Evolutionary conservation across 2,113 vertebrate genomes (phyloP), one percentile per base, ranked within the genome.

Genomic region (mouse (Mus musculus)): DNA sequence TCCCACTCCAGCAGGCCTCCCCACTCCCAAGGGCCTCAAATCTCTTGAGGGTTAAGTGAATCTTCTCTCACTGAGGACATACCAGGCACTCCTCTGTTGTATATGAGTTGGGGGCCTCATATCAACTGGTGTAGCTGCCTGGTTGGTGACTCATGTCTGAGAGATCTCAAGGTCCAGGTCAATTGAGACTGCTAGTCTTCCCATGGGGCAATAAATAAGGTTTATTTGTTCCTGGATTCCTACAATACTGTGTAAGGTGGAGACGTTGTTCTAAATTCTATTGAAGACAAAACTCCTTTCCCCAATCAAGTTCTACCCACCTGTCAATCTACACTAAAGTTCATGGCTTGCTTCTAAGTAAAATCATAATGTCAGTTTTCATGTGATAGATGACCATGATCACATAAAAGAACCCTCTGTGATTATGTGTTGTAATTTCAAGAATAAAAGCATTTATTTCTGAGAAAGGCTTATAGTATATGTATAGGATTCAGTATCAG

Each of bases 401-500:
- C 46, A 42, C 52, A 46, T 3, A 12, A 89, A 63, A 61, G 76
- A 81, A 49, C 4, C 49, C 10, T 85, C 26, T 59, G 56, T 75
- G 7, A 9, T 61, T 61, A 67, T 91, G n/a, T 73, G 14, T 63
- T 81, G 36, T 39, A 16, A 93, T 13, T 65, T 56, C 39, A 91
- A 89, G 33, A 93, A 11, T 85, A 24, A 75, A 92, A 86, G 10
- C 8, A 54, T 59, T 52, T 93, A 7, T 82, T 20, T 59, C 19
- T 80, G 9, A 65, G 7, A 82, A 69, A 90, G 0, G 0, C 0
- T 26, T 49, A 19, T 10, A 0, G 13, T 30, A 6, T 36, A 82
- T 28, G 1, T n/a, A 0, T 3, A 67, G 75, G 9, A 7, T 77
- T 80, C 13, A 76, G 19, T 19, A 1, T 3, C 33, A 59, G 6